phyloP scores from a whole-genome alignment of 35 echinoderm and acorn worm genomes.

The Lytechinus pictus region DNA sequence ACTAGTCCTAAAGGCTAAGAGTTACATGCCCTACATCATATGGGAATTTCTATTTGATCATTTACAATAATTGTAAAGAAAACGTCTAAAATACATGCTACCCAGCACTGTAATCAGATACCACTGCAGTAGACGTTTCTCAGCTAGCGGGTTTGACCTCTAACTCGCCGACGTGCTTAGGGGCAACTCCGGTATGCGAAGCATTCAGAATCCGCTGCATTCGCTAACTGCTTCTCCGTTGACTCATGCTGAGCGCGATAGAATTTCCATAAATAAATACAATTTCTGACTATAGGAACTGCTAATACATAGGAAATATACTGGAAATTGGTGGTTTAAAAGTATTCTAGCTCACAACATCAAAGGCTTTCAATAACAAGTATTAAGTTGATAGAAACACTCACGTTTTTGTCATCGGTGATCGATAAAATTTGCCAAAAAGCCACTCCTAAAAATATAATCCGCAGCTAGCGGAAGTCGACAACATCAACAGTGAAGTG shows the following conservation, averaged over 20 bases:
- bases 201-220: constrained; percentile 35
- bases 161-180: constrained; percentile 8
- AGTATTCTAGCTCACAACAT: background rate
- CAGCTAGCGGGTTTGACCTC: background rate
- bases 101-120: background rate
- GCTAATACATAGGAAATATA: background rate
- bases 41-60: too few relatives aligned
- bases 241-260: background rate
- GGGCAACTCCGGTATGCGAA: constrained; percentile 33
- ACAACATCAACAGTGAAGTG: background rate
- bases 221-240: background rate
- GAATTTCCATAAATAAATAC: background rate
- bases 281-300: background rate
- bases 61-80: too few relatives aligned
- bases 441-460: background rate
- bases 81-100: too few relatives aligned
- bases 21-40: too few relatives aligned
- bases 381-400: background rate
- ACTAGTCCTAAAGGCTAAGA: too few relatives aligned
- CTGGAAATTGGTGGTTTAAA: background rate
- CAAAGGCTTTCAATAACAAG: background rate
- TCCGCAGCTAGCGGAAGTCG: background rate
- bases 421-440: background rate
- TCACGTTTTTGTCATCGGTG: constrained; percentile 45
- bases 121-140: background rate